A percentile compares a stretch with the other conserved stretches of the same genome.
These are phyloP conservation scores for Melinaea menophilus DNA, from an alignment of 2,888 invertebrate genomes.

Conservation along the genomic window DNA sequence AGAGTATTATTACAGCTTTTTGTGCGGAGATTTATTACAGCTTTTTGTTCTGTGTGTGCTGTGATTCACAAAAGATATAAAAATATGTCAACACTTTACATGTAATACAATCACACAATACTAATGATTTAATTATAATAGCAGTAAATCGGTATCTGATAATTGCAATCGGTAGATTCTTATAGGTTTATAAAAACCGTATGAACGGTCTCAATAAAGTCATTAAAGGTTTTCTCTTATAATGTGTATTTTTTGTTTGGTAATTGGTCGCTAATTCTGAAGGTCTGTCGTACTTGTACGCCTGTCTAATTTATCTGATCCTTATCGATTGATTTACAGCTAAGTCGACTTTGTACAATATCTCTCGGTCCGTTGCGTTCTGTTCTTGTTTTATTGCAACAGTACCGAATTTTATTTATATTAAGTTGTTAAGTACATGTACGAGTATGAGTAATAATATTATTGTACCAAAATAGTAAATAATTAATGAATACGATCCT, in stretches of 20 bases:
- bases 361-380: slow-evolving; percentile 35
- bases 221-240: slow-evolving; percentile 49
- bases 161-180: no score
- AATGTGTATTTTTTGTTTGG: slow-evolving; percentile 49
- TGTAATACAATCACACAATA: no score
- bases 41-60: slow-evolving; percentile 6
- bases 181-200: no score
- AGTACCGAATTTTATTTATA: slow-evolving; percentile 19
- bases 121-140: no score
- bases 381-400: slow-evolving; percentile 30
- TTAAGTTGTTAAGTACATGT: background rate
- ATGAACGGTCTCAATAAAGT: slow-evolving; percentile 49
- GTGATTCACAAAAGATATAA: slow-evolving; percentile 1
- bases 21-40: background rate
- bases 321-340: slow-evolving; percentile 52
- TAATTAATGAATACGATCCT: slow-evolving; percentile 10
- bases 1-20: slow-evolving; percentile 1
- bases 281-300: slow-evolving; percentile 41
- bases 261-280: slow-evolving; percentile 58
- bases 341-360: slow-evolving; percentile 38
- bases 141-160: no score
- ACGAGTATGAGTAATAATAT: no score
- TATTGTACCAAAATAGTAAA: no score
- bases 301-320: slow-evolving; percentile 42
- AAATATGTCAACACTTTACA: slow-evolving; percentile 1